A percentile compares a stretch with the other conserved stretches of the same genome.
Conservation (phyloP, 2,113 vertebrate genomes). For the Arenaria interpres region DNA sequence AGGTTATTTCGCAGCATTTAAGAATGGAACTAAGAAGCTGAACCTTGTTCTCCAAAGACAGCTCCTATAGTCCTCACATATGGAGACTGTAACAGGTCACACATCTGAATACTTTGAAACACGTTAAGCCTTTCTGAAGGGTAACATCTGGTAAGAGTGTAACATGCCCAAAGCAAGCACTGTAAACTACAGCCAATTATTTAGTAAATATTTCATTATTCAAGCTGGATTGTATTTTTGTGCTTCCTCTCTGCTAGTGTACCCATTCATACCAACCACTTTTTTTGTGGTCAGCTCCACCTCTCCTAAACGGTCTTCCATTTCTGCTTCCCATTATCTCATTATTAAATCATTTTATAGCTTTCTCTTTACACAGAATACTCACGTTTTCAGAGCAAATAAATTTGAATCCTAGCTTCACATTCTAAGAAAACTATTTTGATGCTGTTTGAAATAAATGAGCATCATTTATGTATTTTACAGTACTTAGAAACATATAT, state of each 20-base stretch:
- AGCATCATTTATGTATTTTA: neutral
- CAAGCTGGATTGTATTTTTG: neutral
- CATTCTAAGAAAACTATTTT: neutral
- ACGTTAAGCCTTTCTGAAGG: neutral
- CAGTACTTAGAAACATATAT: neutral
- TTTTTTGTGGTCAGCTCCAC: neutral
- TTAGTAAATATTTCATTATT: neutral
- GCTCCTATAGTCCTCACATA: neutral
- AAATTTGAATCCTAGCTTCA: neutral
- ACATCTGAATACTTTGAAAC: neutral
- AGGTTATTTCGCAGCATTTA: neutral
- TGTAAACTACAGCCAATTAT: neutral
- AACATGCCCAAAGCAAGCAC: neutral
- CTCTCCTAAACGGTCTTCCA: neutral
- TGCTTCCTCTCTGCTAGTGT: neutral
- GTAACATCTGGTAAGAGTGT: neutral
- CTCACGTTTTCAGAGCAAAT: neutral
- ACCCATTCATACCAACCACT: neutral
- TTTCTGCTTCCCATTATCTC: neutral
- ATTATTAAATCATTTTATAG: neutral
- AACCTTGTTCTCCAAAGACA: neutral
- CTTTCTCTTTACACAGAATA: neutral
- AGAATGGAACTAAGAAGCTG: neutral
- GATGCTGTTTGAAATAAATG: neutral
- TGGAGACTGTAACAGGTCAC: fast-evolving